Evolutionary conservation across 2,113 vertebrate genomes (phyloP), one percentile per base, ranked within the genome.

Genomic region (Pica pica): DNA sequence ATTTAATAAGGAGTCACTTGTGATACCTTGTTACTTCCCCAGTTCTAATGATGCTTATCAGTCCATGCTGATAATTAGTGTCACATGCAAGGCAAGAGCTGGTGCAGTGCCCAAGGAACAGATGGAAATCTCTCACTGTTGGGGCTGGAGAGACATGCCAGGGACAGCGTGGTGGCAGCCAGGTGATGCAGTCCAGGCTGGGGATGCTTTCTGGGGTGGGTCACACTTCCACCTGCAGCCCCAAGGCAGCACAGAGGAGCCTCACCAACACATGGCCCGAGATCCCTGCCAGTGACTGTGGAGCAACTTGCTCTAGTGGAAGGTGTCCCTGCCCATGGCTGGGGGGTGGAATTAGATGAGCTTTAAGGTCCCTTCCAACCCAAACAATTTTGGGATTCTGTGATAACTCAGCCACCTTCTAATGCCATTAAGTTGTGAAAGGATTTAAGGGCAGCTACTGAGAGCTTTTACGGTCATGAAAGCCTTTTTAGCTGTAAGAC

Each of bases 231-330:
- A 4, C n/a, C 47, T 10, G 8, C 27, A 46, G 44, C 41, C 53
- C 81, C 2, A 4, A 3, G 59, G 55, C 69, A 77, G 26, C 1
- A 6, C 19, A 2, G 60, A 50, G 37, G 2, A 47, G 41, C 55
- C 24, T 68, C 53, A 6, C 10, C 55, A 10, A 0, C 6, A 2
- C 2, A 4, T 11, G 28, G 37, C 19, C 56, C 1, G 0, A 21
- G 37, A 10, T 4, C n/a, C 53, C 6, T 18, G 65, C 79, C 44
- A 10, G 52, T 20, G 50, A 2, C 4, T 52, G 28, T 42, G 75
- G 24, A 42, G 24, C 37, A 18, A 1, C 39, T 49, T 64, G 60
- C 49, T 31, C 28, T 4, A 6, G 35, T 16, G 37, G 17, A 16
- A 78, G 37, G 37, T 42, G 47, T 17, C 30, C 47, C 59, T 78